These are phyloP conservation scores for Chloroceryle amazona DNA, from an alignment of 2,797 vertebrate genomes.

Conservation along the genomic window DNA sequence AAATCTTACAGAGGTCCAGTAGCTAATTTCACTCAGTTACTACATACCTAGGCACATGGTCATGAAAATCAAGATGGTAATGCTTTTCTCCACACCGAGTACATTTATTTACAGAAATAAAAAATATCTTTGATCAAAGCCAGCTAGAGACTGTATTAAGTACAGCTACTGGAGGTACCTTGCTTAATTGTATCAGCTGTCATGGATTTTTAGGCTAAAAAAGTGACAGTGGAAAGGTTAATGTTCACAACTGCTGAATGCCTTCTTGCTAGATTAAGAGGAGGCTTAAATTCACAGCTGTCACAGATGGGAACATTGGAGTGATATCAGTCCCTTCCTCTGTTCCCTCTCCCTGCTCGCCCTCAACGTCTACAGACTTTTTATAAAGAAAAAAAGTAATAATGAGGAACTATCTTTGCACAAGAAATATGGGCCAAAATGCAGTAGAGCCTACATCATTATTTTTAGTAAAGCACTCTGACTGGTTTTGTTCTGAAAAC, in stretches of 20 bases:
- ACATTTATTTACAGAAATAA: neutral
- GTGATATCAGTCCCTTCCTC: neutral
- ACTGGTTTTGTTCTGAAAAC: constrained; percentile 7
- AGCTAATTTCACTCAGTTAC: neutral
- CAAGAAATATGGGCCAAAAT: neutral
- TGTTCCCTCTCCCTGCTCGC: neutral
- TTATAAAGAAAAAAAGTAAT: neutral
- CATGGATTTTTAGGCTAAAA: neutral
- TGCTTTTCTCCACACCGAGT: neutral
- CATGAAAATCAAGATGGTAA: neutral
- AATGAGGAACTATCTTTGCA: neutral
- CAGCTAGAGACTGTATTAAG: neutral
- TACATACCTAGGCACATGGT: neutral
- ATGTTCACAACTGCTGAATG: neutral
- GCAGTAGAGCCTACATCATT: neutral
- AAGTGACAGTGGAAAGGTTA: neutral
- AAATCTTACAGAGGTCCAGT: neutral
- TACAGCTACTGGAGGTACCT: neutral
- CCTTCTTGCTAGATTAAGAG: neutral
- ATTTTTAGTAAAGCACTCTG: neutral
- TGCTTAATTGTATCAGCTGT: neutral
- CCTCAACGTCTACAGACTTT: neutral
- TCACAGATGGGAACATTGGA: neutral
- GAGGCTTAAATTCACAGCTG: neutral
- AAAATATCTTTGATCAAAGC: neutral